Base-by-base conservation (phyloP, 2,113 vertebrate species). In the Rhinoptilus africanus region DNA sequence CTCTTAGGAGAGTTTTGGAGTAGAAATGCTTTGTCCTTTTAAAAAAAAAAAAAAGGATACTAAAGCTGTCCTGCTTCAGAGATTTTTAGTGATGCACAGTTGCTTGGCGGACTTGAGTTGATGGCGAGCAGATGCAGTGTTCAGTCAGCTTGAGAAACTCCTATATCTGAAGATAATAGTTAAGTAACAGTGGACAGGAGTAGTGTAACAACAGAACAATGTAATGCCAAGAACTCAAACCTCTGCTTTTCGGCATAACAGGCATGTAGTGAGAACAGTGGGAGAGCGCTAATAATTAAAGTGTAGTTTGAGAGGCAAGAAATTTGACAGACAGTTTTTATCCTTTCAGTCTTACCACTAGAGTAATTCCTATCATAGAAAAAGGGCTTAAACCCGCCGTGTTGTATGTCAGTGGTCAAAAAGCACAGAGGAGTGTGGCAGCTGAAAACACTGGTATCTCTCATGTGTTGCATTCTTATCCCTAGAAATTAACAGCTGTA, bases 341-440 rank as follows among this genome's bases (percentile, higher is more conserved):
- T 66, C 20, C 4, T 81, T 78, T 57, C 27, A 7, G 8, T 66
- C 35, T 51, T 81, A 13, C 35, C 8, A n/a, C 14, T 37, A 37
- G 45, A 62, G 66, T 15, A 39, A 2, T 12, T 66, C 22, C 35
- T 74, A 13, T 15, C 28, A 63, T 41, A n/a, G 39, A 15, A 51
- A 47, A 45, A 28, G 27, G 17, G 4, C 53, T 73, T 68, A 67
- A 26, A 6, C 9, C 17, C 35, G 5, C 8, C 0, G 0, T 18
- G 11, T 10, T 76, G 4, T 12, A 1, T 35, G 9, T 32, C 26
- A 34, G 47, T 48, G 57, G 18, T 45, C 24, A 41, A 63, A 88
- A 64, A 60, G 47, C 47, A 45, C 5, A 21, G 34, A 43, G 32
- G 3, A 35, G 13, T 6, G 8, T 54, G 24, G 32, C 68, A 50